Conservation (phyloP, 2,113 vertebrate species). For the Ceratotherium simum region DNA sequence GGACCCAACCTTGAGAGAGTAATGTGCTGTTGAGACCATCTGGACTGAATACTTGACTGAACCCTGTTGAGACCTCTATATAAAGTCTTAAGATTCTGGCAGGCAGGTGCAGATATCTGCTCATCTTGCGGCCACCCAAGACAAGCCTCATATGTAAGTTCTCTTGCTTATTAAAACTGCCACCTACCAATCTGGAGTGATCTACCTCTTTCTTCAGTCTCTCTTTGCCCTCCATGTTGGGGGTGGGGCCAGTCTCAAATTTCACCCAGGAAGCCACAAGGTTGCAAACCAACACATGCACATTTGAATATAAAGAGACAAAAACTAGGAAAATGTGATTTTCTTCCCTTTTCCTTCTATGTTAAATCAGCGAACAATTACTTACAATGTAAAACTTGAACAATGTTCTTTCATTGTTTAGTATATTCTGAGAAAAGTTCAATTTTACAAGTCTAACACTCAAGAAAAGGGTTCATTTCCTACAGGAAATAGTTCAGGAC, state of each 20-base stretch:
- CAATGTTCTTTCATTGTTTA: background rate
- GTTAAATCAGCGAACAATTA: conserved; percentile 1
- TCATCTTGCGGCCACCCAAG: background rate
- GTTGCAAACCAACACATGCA: background rate
- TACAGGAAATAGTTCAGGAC: conserved; percentile 6
- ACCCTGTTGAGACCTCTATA: background rate
- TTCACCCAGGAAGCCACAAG: background rate
- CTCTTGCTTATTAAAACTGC: background rate
- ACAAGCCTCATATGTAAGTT: background rate
- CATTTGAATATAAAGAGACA: conserved; percentile 53
- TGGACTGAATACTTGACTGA: background rate
- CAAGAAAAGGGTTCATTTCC: conserved; percentile 57
- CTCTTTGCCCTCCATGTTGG: background rate
- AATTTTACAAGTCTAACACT: background rate
- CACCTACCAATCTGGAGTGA: background rate
- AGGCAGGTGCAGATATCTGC: too few species aligned
- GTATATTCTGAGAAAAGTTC: conserved; percentile 79
- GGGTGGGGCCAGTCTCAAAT: background rate
- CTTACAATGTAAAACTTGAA: conserved; percentile 60
- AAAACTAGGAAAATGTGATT: conserved; percentile 28
- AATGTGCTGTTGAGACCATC: background rate
- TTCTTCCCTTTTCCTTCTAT: conserved; percentile 42
- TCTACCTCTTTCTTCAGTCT: background rate
- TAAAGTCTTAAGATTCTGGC: background rate
- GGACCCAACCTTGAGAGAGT: background rate